Evolutionary conservation across 1,140 invertebrate genomes (phyloP).

Genomic region (Tetramorium simillimum): DNA sequence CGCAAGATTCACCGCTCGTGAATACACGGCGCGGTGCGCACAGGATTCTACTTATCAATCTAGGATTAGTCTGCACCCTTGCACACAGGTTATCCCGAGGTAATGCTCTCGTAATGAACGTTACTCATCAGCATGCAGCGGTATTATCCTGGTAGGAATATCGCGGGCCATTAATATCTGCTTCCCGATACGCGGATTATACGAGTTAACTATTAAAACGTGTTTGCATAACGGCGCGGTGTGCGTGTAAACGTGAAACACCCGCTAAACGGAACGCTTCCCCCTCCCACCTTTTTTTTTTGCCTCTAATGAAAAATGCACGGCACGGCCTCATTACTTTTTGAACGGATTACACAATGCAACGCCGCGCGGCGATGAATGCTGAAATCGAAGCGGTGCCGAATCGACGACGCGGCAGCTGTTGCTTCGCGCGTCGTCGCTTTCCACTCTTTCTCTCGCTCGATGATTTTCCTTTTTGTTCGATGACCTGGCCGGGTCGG

Average conservation of each 20-base stretch:
- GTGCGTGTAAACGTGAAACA: conserved; percentile 14
- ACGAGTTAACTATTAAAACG: conserved; percentile 66
- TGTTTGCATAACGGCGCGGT: conserved; percentile 63
- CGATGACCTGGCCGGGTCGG: background rate
- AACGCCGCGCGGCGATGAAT: background rate
- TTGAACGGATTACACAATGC: background rate
- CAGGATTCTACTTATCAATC: conserved; percentile 80
- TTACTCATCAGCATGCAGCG: conserved; percentile 77
- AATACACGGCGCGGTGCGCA: conserved; percentile 36
- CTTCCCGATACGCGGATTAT: conserved; percentile 66
- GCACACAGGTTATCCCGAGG: conserved; percentile 75
- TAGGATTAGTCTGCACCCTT: conserved; percentile 79
- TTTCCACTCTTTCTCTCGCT: background rate
- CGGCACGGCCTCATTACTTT: background rate
- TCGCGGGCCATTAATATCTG: conserved; percentile 68
- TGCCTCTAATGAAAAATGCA: conserved; percentile 5
- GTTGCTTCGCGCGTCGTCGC: background rate
- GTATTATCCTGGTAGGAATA: conserved; percentile 67
- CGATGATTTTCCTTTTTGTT: conserved; percentile 10
- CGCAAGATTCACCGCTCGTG: conserved; percentile 55
- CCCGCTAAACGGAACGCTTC: conserved; percentile 1
- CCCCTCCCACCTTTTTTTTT: background rate
- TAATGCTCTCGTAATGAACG: conserved; percentile 81
- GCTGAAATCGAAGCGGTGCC: background rate
- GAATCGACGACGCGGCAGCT: background rate